A percentile compares a stretch with the other conserved stretches of the same genome.
These are phyloP conservation scores for Podargus strigoides DNA, from an alignment of 2,797 vertebrate genomes.

Conservation along the genomic window DNA sequence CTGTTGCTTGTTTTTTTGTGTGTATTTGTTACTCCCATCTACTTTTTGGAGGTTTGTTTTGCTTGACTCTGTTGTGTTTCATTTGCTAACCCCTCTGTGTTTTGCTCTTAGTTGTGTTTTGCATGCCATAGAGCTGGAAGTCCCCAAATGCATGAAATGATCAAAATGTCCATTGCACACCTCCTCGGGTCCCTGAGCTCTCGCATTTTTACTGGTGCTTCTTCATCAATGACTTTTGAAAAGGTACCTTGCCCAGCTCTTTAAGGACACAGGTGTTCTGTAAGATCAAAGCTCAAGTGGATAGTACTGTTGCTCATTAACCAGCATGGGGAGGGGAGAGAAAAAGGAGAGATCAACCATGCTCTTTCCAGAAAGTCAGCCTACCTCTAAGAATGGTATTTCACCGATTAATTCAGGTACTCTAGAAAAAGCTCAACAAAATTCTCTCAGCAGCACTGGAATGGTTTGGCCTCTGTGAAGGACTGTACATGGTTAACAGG, in stretches of 20 bases:
- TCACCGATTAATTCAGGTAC: neutral
- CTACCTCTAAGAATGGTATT: neutral
- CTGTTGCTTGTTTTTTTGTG: neutral
- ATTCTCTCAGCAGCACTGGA: neutral
- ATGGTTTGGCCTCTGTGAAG: neutral
- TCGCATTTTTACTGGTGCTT: constrained; percentile 36
- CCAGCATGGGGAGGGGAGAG: neutral
- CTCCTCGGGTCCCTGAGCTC: constrained; percentile 66
- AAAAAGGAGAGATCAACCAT: neutral
- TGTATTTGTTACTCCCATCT: neutral
- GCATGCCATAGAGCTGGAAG: constrained; percentile 73
- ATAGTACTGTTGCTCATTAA: neutral
- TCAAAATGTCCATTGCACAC: constrained; percentile 65
- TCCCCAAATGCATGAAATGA: constrained; percentile 72
- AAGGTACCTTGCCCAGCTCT: constrained; percentile 51
- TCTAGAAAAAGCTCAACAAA: neutral
- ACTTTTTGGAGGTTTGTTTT: neutral
- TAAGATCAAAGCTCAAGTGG: neutral
- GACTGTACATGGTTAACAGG: neutral
- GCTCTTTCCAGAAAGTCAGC: constrained; percentile 59
- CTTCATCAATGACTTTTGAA: constrained; percentile 62
- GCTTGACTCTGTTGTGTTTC: constrained; percentile 23
- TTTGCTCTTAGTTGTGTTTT: constrained; percentile 71
- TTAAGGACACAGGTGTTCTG: neutral
- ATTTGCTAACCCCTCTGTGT: constrained; percentile 58